These are phyloP conservation scores for Dicrurus megarhynchus DNA, from an alignment of 2,113 vertebrate genomes.

Conservation along the genomic window DNA sequence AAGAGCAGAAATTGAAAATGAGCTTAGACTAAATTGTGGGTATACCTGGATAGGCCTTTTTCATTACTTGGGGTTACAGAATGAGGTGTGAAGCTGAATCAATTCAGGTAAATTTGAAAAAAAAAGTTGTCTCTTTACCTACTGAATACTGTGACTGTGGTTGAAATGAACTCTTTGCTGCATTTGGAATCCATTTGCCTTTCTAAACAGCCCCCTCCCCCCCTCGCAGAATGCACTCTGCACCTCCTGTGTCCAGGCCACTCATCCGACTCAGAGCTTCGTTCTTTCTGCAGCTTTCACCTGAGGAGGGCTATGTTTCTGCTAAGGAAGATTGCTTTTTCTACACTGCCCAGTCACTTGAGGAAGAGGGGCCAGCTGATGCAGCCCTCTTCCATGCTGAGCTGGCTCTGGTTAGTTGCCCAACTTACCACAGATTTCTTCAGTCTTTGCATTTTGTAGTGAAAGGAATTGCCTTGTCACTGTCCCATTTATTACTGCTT, in stretches of 20 bases:
- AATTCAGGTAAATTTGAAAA: not conserved
- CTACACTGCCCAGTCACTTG: conserved; percentile 79
- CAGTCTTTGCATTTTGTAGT: not conserved
- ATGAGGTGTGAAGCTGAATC: not conserved
- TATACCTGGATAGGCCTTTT: not conserved
- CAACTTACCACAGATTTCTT: conserved; percentile 40
- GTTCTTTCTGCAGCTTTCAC: conserved; percentile 86
- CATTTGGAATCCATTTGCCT: not conserved
- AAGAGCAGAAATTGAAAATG: not conserved
- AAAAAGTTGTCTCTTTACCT: not conserved
- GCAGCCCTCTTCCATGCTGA: conserved; percentile 88
- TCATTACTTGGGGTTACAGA: not conserved
- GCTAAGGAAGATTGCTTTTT: conserved; percentile 85
- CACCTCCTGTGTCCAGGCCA: not conserved
- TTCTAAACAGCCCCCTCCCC: not conserved
- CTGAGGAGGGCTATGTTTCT: conserved; percentile 87
- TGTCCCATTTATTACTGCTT: not conserved
- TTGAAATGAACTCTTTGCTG: not conserved
- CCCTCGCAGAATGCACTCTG: not conserved
- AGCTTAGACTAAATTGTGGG: not conserved
- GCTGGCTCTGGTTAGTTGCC: conserved; percentile 90
- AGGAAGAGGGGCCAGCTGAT: conserved; percentile 82
- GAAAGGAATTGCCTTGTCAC: not conserved
- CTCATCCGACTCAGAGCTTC: conserved; percentile 60
- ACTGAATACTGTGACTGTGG: not conserved